A percentile compares a stretch with the other conserved stretches of the same genome.
These are phyloP conservation scores for Crenuchus spilurus DNA, from an alignment of 2,797 vertebrate genomes.

Conservation along the genomic window DNA sequence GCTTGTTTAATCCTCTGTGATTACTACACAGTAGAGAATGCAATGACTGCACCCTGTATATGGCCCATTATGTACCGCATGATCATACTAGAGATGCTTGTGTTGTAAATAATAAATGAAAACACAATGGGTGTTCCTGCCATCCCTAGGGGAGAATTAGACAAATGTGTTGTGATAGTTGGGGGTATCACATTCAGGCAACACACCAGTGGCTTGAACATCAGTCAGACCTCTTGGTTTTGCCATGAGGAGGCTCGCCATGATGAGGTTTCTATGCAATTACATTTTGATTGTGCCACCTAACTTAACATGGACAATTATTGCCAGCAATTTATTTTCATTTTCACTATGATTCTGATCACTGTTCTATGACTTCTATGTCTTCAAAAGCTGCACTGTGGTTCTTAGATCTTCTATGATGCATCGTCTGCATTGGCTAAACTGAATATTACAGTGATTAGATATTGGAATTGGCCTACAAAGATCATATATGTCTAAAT, in stretches of 20 bases:
- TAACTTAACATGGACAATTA: slow-evolving; percentile 4
- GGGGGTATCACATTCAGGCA: neutral
- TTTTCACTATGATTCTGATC: slow-evolving; percentile 21
- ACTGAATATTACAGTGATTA: slow-evolving; percentile 1
- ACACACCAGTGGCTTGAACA: neutral
- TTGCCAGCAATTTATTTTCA: neutral
- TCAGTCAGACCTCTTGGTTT: neutral
- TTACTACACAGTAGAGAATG: slow-evolving; percentile 46
- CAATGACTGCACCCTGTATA: slow-evolving; percentile 45
- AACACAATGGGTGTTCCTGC: neutral
- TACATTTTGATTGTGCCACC: slow-evolving; percentile 4
- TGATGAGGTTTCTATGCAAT: slow-evolving; percentile 10
- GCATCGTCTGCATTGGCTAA: too few relatives aligned
- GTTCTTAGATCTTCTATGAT: too few relatives aligned
- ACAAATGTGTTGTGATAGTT: slow-evolving; percentile 24
- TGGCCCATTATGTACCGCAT: slow-evolving; percentile 19
- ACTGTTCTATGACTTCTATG: neutral
- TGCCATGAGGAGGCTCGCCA: neutral
- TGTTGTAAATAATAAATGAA: slow-evolving; percentile 37
- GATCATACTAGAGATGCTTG: slow-evolving; percentile 14
- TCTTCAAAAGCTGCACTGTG: too few relatives aligned
- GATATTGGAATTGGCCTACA: slow-evolving; percentile 5
- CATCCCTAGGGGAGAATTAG: neutral
- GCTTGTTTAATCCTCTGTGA: slow-evolving; percentile 31
- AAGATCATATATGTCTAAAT: slow-evolving; percentile 1